phyloP scores from a whole-genome alignment of 2,888 invertebrate species.

The Chouioia cunea region DNA sequence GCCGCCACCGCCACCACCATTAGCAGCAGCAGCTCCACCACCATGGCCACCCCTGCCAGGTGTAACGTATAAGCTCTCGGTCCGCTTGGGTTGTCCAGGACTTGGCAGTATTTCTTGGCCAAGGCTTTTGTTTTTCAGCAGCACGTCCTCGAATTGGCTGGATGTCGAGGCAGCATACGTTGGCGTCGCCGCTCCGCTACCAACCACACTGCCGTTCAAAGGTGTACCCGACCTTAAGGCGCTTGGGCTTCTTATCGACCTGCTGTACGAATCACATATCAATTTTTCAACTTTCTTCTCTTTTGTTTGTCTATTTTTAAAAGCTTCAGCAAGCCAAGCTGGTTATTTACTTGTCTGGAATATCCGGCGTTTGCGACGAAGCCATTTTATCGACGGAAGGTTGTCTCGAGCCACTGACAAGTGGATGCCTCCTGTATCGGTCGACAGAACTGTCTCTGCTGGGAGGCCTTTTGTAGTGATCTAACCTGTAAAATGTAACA shows the following conservation, averaged over 20 bases:
- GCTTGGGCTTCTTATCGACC: constrained; percentile 72
- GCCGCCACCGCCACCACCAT: constrained; percentile 57
- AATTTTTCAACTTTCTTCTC: no score
- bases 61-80: constrained; percentile 86
- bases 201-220: constrained; percentile 66
- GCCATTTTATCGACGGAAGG: constrained; percentile 80
- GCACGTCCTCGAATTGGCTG: constrained; percentile 84
- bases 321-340: no score
- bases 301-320: no score
- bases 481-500: constrained; percentile 77
- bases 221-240: constrained; percentile 65
- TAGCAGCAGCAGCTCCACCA: constrained; percentile 51
- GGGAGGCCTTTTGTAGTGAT: constrained; percentile 93
- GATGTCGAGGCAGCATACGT: constrained; percentile 70
- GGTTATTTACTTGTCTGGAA: constrained; percentile 60
- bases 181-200: constrained; percentile 72
- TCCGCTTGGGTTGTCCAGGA: constrained; percentile 88
- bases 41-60: constrained; percentile 51
- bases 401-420: constrained; percentile 79
- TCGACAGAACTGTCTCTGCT: constrained; percentile 90
- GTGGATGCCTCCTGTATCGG: constrained; percentile 79
- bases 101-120: constrained; percentile 93
- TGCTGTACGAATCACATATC: constrained; percentile 46
- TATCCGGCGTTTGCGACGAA: constrained; percentile 59
- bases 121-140: constrained; percentile 82